Evolutionary conservation across 2,113 vertebrate species (phyloP).

Genomic region (Ceuthmochares aereus): DNA sequence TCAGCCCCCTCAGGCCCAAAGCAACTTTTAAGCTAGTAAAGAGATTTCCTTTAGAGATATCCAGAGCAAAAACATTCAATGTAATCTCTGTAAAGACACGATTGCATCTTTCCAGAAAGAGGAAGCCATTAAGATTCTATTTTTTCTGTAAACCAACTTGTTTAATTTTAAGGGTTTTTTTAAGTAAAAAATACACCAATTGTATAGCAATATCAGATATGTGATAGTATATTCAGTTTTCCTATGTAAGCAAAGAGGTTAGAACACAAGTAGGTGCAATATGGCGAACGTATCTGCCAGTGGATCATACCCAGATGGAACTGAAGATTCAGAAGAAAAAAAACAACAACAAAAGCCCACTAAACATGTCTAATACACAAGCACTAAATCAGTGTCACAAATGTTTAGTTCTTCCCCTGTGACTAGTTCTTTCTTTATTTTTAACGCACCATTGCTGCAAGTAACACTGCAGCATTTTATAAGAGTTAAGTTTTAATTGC

Average conservation of each 20-base stretch:
- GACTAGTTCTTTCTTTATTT: neutral
- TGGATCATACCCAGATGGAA: neutral
- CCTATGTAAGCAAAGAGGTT: neutral
- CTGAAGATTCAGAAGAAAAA: neutral
- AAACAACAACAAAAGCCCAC: neutral
- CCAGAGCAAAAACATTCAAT: neutral
- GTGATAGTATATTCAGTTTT: neutral
- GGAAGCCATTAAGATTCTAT: neutral
- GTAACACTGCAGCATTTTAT: neutral
- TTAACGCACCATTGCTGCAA: neutral
- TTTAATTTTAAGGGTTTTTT: neutral
- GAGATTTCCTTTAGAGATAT: neutral
- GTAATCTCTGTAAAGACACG: neutral
- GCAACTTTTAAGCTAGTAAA: neutral
- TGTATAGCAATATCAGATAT: neutral
- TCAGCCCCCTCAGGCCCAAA: neutral
- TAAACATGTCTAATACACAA: neutral
- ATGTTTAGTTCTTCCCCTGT: fast-evolving
- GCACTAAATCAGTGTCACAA: neutral
- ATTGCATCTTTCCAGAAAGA: neutral
- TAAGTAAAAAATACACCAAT: neutral
- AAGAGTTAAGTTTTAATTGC: neutral
- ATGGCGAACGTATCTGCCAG: neutral
- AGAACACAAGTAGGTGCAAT: neutral
- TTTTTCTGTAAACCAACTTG: fast-evolving